Evolutionary conservation across 1,140 invertebrate species (phyloP).

Genomic region (Camponotus vicinus): DNA sequence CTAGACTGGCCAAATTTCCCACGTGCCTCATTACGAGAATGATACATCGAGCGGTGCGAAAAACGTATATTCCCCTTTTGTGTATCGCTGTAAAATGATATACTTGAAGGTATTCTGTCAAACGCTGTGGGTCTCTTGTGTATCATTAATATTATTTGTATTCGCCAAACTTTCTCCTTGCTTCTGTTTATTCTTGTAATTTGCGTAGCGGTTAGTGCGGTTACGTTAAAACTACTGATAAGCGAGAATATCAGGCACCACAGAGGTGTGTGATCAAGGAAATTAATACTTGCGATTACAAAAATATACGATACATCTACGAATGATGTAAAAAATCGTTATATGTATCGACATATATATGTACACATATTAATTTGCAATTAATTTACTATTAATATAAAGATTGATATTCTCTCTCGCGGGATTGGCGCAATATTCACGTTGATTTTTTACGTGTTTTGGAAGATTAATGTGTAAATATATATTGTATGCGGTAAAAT

Average conservation of each 20-base stretch:
- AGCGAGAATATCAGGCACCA: not conserved
- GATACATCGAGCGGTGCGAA: constrained; percentile 7
- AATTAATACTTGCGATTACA: not conserved
- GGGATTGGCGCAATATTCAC: constrained; percentile 36
- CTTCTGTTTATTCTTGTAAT: constrained; percentile 24
- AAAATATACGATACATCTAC: not conserved
- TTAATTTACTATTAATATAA: constrained; percentile 20
- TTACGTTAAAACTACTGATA: not conserved
- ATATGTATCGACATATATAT: no score
- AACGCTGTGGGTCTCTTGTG: constrained; percentile 1
- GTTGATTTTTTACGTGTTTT: constrained; percentile 20
- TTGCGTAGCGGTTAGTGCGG: not conserved
- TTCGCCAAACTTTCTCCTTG: constrained; percentile 9
- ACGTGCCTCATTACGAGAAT: not conserved
- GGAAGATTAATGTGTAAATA: constrained; percentile 17
- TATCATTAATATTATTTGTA: constrained; percentile 39
- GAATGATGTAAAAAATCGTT: not conserved
- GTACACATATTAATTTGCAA: constrained; percentile 1
- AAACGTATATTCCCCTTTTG: not conserved
- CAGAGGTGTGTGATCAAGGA: not conserved
- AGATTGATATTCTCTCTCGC: constrained; percentile 7
- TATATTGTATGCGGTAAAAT: not conserved
- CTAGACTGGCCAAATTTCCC: not conserved
- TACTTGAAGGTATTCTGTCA: constrained; percentile 21
- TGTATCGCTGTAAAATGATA: constrained; percentile 12